Base-by-base conservation (phyloP, 2,797 vertebrate species). In the Hemitrygon akajei region DNA sequence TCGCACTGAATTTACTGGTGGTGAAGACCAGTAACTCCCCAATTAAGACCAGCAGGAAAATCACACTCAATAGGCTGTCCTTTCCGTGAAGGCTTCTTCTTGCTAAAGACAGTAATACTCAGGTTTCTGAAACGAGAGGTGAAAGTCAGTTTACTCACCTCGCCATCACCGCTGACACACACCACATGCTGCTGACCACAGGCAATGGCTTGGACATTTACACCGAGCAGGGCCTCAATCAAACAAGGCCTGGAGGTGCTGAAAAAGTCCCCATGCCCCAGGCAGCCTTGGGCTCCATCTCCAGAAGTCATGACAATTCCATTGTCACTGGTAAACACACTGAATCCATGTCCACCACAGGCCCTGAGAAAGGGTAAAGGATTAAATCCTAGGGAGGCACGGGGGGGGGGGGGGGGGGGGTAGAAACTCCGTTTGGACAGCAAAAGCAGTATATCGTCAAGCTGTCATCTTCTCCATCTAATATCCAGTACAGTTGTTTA, bases 241-340 rank as follows among this genome's bases (percentile, higher is more conserved):
- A 89, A 58, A 76, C n/a, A 87, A 84, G 94, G 94, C 34, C 84
- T 60, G 79, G 93, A 86, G 34, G 93, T 93, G 93, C 89, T 89
- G 91, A 89, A 94, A 86, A 82, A 80, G 91, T 93, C 94, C 92
- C 89, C 47, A 1, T 93, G 94, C 73, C 94, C 82, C 79, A 94
- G 93, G 94, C 93, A 95, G 95, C 95, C 96, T 95, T 86, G 86
- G 84, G 73, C 94, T 80, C 58, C 58, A n/a, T 93, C 93, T 93
- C 94, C 94, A 94, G 93, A 93, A 94, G 94, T 95, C 94, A 94
- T 94, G 2, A 22, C 82, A 95, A 94, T 95, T 95, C 94, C 94
- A 95, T 96, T 95, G 95, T 95, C 95, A 91, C 94, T 95, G 95
- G 95, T 95, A 96, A 94, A 95, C 95, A 95, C 91, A 75, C 91